Evolutionary conservation across 2,888 invertebrate species (phyloP), one percentile per base, ranked within the genome.

Genomic region (Pristionchus maxplancki): DNA sequence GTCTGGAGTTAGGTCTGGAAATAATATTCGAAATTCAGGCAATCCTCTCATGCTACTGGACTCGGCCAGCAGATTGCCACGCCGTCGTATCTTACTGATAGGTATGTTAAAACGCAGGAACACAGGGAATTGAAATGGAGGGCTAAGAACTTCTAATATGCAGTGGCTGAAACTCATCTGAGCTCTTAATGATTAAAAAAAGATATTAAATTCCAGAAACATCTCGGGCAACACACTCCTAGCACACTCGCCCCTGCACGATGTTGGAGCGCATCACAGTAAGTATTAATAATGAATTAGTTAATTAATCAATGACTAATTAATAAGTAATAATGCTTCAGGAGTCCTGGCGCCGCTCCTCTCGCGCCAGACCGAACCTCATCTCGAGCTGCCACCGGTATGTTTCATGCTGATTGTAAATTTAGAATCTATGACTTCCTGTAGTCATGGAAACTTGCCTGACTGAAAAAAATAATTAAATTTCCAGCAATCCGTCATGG

Each of bases 201-300:
- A 6, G 44, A 44, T 44, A 44, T 44, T 44, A 6, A 6, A 44
- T 37, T 78, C 1, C 86, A 89, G 93, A 50, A 92, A 92, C 67
- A 92, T 94, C 85, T 91, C 92, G 50, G 94, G 94, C 53, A 93
- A 93, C 82, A 93, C 93, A 11, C 90, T 94, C 15, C 88, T 93
- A 83, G 91, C 93, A 34, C 93, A 92, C 84, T 92, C 92, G 20
- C 93, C 93, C 5, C 91, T 93, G 34, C 93, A 93, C 74, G 93
- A 93, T n/a, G 92, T 91, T 81, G 90, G 91, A 87, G 37, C 5
- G 64, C 50, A 50, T 53, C 50, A 87, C 17, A 74, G 28, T 78
- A 31, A 37, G 81, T 28, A 0, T 71, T 74, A 48, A 28, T 64
- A 62, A 58, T 31, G 31, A 44, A 31, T 31, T 53, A 28, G 5